phyloP scores from a whole-genome alignment of 1,140 invertebrate genomes.

The Whitmania pigra region DNA sequence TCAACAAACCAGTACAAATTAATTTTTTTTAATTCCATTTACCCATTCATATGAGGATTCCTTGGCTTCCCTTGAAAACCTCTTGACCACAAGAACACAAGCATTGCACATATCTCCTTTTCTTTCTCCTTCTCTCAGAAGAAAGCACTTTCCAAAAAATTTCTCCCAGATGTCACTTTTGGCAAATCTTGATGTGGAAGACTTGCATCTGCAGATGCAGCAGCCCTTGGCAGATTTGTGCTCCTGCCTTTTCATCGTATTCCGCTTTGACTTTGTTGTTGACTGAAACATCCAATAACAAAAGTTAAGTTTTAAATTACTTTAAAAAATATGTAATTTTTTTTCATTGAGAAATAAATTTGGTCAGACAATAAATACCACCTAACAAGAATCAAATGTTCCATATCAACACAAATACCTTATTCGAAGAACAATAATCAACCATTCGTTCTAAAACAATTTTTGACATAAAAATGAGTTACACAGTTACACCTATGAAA shows the following conservation, averaged over 20 bases:
- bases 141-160: conserved; percentile 13
- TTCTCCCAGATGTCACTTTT: conserved; percentile 5
- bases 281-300: no score
- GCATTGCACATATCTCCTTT: conserved; percentile 17
- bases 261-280: background rate
- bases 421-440: no score
- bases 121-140: background rate
- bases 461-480: no score
- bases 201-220: conserved; percentile 39
- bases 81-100: conserved; percentile 17
- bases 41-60: background rate
- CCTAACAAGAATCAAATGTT: no score
- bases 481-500: no score
- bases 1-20: background rate
- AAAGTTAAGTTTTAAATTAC: no score
- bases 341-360: no score
- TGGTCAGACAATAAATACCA: no score
- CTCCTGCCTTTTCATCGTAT: background rate
- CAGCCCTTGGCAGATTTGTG: conserved; percentile 46
- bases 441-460: no score
- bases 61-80: background rate
- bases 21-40: no score
- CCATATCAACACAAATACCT: no score
- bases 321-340: no score
- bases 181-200: conserved; percentile 18